Conservation (phyloP, 2,113 vertebrate genomes). For the Pantherophis guttatus region DNA sequence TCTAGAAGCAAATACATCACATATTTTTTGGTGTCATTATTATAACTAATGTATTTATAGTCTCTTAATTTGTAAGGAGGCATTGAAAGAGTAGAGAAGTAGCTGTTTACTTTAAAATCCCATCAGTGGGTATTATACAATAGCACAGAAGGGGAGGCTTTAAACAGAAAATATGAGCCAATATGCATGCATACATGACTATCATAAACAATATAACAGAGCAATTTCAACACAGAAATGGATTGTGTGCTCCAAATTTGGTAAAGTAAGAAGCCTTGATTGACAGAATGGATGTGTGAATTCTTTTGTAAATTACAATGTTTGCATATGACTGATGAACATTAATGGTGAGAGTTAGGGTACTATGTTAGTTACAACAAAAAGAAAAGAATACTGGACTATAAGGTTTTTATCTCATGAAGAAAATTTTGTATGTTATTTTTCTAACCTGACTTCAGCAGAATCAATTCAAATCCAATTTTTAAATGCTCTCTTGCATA, state of each 20-base stretch:
- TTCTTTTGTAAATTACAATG: background rate
- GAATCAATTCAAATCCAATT: background rate
- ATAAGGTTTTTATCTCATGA: background rate
- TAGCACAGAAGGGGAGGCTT: background rate
- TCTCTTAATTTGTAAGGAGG: background rate
- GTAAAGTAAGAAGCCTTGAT: background rate
- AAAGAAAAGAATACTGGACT: background rate
- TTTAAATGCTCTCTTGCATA: background rate
- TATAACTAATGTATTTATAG: background rate
- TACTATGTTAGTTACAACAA: background rate
- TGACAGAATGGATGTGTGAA: background rate
- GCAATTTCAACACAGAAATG: background rate
- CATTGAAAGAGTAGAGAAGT: background rate
- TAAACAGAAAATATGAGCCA: background rate
- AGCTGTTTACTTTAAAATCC: background rate
- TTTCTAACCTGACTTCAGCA: background rate
- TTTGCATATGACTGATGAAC: background rate
- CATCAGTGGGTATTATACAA: background rate
- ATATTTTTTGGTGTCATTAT: background rate
- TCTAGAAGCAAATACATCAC: background rate
- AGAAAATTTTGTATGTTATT: background rate
- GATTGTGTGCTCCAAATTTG: background rate
- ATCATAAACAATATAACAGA: background rate
- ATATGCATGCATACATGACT: background rate
- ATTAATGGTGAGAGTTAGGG: background rate